Evolutionary conservation across 2,113 vertebrate genomes (phyloP).

Genomic region (Heloderma charlesbogerti): DNA sequence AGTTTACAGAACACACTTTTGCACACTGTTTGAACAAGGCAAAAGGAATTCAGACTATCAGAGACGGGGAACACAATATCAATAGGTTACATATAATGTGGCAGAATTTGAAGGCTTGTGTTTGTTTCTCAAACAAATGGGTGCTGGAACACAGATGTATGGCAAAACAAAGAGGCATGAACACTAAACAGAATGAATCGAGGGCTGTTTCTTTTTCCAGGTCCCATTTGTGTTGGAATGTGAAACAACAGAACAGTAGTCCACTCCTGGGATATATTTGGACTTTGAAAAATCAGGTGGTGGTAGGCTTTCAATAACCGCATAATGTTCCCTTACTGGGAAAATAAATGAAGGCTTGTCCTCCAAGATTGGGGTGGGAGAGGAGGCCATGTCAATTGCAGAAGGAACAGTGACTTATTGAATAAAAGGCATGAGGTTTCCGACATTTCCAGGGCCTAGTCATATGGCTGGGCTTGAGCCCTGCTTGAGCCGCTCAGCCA

Average conservation of each 20-base stretch:
- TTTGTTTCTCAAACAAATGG: slow-evolving; percentile 30
- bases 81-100: slow-evolving; percentile 4
- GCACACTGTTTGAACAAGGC: neutral
- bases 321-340: neutral
- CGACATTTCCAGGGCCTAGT: neutral
- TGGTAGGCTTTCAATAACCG: neutral
- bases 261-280: neutral
- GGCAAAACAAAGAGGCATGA: slow-evolving; percentile 26
- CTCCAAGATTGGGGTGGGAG: neutral
- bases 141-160: slow-evolving; percentile 7
- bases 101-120: slow-evolving; percentile 4
- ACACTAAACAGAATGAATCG: slow-evolving; percentile 27
- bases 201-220: neutral
- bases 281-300: neutral
- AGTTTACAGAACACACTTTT: neutral
- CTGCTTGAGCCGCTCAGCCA: neutral
- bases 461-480: neutral
- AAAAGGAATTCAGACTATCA: neutral
- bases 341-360: neutral
- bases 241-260: neutral
- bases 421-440: neutral
- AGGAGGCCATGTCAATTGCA: neutral
- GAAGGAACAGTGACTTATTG: neutral
- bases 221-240: neutral
- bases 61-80: neutral